Evolutionary conservation across 2,888 invertebrate genomes (phyloP).

Genomic region (Dicroscelio sp.): DNA sequence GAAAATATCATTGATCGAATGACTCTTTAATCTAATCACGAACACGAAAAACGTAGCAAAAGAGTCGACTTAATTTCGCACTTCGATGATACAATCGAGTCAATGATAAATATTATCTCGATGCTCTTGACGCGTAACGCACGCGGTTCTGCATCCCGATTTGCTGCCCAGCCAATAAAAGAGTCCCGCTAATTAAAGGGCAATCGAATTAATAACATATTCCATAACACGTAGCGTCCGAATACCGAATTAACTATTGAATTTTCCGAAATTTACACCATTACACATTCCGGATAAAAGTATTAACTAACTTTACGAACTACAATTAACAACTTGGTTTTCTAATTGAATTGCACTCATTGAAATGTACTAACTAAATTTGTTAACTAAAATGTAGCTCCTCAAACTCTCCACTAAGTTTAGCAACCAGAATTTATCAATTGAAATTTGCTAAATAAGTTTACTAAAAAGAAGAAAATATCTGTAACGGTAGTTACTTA

Average conservation of each 20-base stretch:
- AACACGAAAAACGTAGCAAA: conserved; percentile 41
- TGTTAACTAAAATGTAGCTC: no score
- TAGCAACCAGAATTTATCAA: no score
- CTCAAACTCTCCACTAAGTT: no score
- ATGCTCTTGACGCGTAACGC: not conserved
- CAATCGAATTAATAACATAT: no score
- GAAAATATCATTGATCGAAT: conserved; percentile 57
- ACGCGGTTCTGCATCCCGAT: not conserved
- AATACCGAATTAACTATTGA: not conserved
- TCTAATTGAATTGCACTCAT: no score
- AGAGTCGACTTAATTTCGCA: conserved; percentile 35
- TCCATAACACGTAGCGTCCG: not conserved
- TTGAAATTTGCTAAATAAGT: no score
- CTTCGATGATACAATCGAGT: conserved; percentile 47
- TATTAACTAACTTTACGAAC: no score
- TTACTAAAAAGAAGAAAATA: no score
- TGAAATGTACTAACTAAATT: no score
- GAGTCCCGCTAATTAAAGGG: not conserved
- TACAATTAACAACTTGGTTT: no score
- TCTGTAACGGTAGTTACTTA: no score
- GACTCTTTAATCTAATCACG: conserved; percentile 56
- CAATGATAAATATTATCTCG: conserved; percentile 28
- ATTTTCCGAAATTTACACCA: not conserved
- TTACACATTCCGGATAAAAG: not conserved
- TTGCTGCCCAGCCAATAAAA: not conserved